phyloP scores from a whole-genome alignment of 1,140 invertebrate genomes.

The Sinonovacula constricta region DNA sequence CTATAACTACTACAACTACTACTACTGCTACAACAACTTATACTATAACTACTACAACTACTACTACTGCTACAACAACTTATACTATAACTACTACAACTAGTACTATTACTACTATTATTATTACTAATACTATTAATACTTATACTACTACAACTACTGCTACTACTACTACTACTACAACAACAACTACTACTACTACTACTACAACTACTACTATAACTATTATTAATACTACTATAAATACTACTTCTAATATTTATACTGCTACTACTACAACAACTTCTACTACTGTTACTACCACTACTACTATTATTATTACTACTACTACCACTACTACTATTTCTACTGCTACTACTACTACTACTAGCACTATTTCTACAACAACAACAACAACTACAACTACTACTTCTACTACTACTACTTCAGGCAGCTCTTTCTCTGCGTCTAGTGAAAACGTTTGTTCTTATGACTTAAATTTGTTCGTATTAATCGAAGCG shows the following conservation, averaged over 20 bases:
- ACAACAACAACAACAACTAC: no score
- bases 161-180: neutral
- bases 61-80: no score
- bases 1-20: neutral
- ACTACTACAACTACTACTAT: slow-evolving; percentile 8
- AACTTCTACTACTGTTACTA: slow-evolving; percentile 8
- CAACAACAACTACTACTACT: slow-evolving; percentile 14
- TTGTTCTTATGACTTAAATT: no score
- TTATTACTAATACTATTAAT: slow-evolving; percentile 15
- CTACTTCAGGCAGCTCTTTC: no score
- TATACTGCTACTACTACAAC: neutral
- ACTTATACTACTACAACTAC: no score
- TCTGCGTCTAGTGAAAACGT: no score
- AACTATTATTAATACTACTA: neutral
- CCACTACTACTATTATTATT: slow-evolving; percentile 15
- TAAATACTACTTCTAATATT: neutral
- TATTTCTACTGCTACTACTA: neutral
- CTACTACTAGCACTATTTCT: slow-evolving; percentile 10
- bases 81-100: neutral
- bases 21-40: no score
- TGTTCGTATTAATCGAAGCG: no score
- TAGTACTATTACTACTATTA: neutral
- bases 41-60: no score
- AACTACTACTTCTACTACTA: slow-evolving; percentile 14
- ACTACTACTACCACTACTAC: no score